Base-by-base conservation (phyloP, 37 sponge, comb jelly and placozoan species). In the Spongilla lacustris region DNA sequence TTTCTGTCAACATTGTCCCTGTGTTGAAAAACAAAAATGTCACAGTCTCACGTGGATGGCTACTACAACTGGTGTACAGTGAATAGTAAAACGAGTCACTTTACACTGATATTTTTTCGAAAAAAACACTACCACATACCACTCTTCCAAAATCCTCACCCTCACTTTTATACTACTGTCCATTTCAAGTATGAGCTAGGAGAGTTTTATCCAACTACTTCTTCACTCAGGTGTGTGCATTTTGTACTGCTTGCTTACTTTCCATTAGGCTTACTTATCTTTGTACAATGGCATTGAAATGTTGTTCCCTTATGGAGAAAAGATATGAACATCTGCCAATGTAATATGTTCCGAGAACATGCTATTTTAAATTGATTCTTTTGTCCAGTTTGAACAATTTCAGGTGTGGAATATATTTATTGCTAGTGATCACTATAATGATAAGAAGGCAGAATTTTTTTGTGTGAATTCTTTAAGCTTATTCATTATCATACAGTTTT, bases 1-100 rank as follows among this genome's bases (percentile, higher is more conserved):
- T 58, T 6, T 58, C 58, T 58, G 58, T 58, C 58, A 58, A 58
- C 58, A 58, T 58, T 58, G 58, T 58, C 58, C 58, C 58, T 58
- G 58, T 58, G 58, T 58, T 58, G 58, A 58, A 58, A 58, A 58
- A n/a, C n/a, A 41, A 41, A 58, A 58, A 58, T 19, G 58, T 10
- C 58, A 58, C 58, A 58, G 58, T 58, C 58, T 58, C 58, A 58
- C 58, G 58, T 58, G 58, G 58, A 58, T 58, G 58, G 58, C 58
- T 58, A 58, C 14, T 58, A 58, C 58, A 58, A 58, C 58, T 58
- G 58, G 58, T 58, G 58, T 17, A 58, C 58, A 58, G 58, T 58
- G 58, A 58, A 58, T 58, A 58, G 58, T 58, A 58, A 58, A 58
- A 58, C 58, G 58, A 58, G 58, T 58, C 58, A 58, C 58, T 58